Evolutionary conservation across 2,888 invertebrate genomes (phyloP).

Genomic region (Sicus ferrugineus): DNA sequence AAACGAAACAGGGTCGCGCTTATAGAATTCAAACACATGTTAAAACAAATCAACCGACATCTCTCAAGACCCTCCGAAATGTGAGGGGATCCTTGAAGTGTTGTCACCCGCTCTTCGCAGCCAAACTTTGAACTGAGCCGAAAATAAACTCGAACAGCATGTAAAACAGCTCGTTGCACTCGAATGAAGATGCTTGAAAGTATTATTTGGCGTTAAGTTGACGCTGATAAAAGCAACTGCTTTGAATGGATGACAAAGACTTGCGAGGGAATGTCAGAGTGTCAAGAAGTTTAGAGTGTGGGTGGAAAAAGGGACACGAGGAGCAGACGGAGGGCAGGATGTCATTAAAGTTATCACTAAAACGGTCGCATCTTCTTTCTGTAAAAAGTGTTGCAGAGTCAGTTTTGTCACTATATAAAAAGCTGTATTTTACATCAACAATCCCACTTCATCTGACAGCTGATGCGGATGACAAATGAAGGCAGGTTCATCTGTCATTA

Average conservation of each 20-base stretch:
- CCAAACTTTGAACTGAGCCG: constrained; percentile 52
- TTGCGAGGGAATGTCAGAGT: not conserved
- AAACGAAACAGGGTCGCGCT: no score
- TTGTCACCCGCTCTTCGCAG: not conserved
- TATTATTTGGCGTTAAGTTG: no score
- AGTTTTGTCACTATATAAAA: not conserved
- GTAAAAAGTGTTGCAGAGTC: not conserved
- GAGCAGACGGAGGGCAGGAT: not conserved
- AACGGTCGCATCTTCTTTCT: no score
- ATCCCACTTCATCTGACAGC: not conserved
- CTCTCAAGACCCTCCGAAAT: not conserved
- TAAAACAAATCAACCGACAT: not conserved
- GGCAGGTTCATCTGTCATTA: not conserved
- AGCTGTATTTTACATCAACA: not conserved
- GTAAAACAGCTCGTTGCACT: no score
- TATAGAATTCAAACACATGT: not conserved
- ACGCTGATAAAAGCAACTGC: not conserved
- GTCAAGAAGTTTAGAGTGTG: not conserved
- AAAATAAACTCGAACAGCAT: constrained; percentile 35
- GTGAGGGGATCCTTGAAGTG: no score
- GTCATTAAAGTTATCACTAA: not conserved
- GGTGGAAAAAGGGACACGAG: not conserved
- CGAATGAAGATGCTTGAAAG: no score
- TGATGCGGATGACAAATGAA: not conserved
- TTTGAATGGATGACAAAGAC: not conserved